A percentile compares a stretch with the other conserved stretches of the same genome.
Conservation (phyloP, 2,113 vertebrate species). For the Ceyx cyanopectus region DNA sequence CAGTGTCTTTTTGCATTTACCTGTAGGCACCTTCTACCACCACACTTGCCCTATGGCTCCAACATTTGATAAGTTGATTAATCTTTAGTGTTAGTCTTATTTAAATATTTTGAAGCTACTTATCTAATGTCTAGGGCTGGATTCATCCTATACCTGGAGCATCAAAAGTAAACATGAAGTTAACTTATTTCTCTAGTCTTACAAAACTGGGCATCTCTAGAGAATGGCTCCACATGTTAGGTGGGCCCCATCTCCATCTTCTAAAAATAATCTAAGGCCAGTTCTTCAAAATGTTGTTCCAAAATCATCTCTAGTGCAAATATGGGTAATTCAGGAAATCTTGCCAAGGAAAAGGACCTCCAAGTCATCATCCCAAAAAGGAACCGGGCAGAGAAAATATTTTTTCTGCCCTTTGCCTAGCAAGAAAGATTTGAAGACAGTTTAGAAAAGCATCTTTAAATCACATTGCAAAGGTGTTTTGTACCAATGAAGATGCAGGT, state of each 20-base stretch:
- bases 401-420: background rate
- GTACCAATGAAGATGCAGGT: background rate
- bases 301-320: background rate
- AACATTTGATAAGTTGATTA: background rate
- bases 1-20: background rate
- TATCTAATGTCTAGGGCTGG: background rate
- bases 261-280: background rate
- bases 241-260: background rate
- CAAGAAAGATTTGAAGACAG: background rate
- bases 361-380: background rate
- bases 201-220: background rate
- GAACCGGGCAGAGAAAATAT: background rate
- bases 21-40: background rate
- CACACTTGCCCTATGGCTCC: background rate
- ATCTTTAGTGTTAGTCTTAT: background rate
- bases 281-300: background rate
- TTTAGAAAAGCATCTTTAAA: background rate
- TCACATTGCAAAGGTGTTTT: background rate
- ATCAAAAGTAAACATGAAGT: background rate
- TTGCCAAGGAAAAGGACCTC: background rate
- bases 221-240: background rate
- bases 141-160: background rate
- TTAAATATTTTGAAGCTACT: background rate
- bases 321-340: background rate
- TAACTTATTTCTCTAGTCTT: background rate